These are phyloP conservation scores for Opisthograptis luteolata DNA, from an alignment of 2,888 invertebrate species.

Conservation along the genomic window DNA sequence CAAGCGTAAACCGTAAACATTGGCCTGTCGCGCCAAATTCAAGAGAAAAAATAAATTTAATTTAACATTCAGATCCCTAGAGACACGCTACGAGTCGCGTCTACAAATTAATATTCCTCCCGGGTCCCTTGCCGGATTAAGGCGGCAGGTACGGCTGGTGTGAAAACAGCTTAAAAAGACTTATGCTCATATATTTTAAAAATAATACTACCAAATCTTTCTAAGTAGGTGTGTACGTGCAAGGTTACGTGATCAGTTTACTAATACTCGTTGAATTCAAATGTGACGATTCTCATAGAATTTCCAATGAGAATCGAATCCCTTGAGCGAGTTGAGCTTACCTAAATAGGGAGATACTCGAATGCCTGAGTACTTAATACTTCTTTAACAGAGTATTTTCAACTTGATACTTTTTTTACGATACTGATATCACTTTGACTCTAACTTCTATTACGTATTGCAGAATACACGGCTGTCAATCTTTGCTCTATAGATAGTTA, in stretches of 20 bases:
- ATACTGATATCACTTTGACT: too few species aligned
- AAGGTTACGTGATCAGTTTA: slow-evolving; percentile 30
- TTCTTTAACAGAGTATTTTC: too few species aligned
- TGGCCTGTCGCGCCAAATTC: slow-evolving; percentile 14
- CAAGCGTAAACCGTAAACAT: slow-evolving; percentile 6
- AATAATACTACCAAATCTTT: slow-evolving; percentile 32
- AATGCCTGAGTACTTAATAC: too few species aligned
- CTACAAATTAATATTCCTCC: slow-evolving; percentile 37
- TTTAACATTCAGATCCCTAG: slow-evolving; percentile 8
- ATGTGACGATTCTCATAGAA: slow-evolving; percentile 16
- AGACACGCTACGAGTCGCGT: slow-evolving; percentile 16
- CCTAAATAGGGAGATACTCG: too few species aligned
- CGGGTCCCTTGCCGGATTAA: slow-evolving; percentile 33
- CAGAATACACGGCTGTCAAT: too few species aligned
- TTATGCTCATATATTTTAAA: slow-evolving; percentile 32
- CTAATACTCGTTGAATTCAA: slow-evolving; percentile 18
- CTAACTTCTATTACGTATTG: too few species aligned
- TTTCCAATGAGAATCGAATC: slow-evolving; percentile 12
- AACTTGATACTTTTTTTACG: too few species aligned
- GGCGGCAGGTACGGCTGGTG: slow-evolving; percentile 35
- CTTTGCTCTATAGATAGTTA: too few species aligned
- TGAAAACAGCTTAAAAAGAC: slow-evolving; percentile 40
- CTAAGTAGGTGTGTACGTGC: slow-evolving; percentile 30
- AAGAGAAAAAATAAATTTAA: slow-evolving; percentile 19
- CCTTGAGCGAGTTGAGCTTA: not conserved